phyloP scores from a whole-genome alignment of 2,113 vertebrate species.

The Rhagologus leucostigma region DNA sequence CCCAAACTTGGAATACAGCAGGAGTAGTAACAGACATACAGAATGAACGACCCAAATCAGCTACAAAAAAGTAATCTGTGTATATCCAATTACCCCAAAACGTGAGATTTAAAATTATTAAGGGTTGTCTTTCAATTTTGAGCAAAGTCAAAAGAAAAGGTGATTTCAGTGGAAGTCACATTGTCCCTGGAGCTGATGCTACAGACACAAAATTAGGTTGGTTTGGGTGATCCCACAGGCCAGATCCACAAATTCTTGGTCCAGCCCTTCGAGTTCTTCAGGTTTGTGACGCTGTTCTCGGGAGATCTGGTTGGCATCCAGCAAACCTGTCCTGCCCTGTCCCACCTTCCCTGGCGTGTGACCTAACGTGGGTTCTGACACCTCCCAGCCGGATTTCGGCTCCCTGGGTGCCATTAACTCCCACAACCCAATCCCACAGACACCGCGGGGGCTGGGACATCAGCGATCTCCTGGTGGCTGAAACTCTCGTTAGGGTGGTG shows the following conservation, averaged over 20 bases:
- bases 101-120: not conserved
- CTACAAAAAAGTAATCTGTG: not conserved
- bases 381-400: not conserved
- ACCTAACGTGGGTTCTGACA: not conserved
- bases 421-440: not conserved
- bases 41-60: not conserved
- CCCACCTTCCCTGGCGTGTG: not conserved
- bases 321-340: not conserved
- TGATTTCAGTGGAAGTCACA: not conserved
- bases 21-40: not conserved
- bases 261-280: not conserved
- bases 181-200: not conserved
- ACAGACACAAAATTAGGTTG: not conserved
- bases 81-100: not conserved
- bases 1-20: not conserved
- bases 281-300: accelerated
- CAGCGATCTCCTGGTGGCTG: not conserved
- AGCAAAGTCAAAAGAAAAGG: not conserved
- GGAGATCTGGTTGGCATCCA: not conserved
- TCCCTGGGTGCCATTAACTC: not conserved
- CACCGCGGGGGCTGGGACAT: not conserved
- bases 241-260: not conserved
- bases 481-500: not conserved
- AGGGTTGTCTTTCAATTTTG: not conserved
- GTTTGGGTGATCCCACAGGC: not conserved